Evolutionary conservation across 2,113 vertebrate genomes (phyloP).

Genomic region (Scortum barcoo): DNA sequence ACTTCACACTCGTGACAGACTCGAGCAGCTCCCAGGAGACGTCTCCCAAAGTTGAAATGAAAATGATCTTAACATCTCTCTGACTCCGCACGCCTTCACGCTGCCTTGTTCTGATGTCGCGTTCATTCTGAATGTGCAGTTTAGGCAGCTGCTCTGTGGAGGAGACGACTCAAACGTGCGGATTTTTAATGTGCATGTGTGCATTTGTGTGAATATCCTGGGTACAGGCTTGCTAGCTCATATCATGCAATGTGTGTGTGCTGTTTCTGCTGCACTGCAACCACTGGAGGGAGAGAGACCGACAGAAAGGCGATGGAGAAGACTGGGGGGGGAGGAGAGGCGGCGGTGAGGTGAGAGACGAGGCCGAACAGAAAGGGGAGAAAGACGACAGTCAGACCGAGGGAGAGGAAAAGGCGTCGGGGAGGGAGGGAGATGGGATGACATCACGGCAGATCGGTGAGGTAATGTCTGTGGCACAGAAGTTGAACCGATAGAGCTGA

Average conservation of each 20-base stretch:
- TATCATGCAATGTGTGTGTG: not conserved
- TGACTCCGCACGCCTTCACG: not conserved
- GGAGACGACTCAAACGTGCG: not conserved
- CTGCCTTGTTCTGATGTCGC: not conserved
- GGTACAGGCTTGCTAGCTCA: not conserved
- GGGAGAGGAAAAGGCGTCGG: not conserved
- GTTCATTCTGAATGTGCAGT: not conserved
- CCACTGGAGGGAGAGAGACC: rapidly evolving
- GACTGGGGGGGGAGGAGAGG: not conserved
- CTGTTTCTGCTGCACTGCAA: not conserved
- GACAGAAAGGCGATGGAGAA: not conserved
- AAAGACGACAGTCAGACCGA: not conserved
- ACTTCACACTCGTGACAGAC: not conserved
- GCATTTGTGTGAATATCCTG: not conserved
- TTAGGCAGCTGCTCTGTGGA: not conserved
- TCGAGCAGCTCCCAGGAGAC: not conserved
- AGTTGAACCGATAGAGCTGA: constrained; percentile 29
- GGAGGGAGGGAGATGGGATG: constrained; percentile 25
- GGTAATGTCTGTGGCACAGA: constrained; percentile 67
- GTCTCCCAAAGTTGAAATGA: not conserved
- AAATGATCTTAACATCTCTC: not conserved
- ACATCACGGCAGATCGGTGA: constrained; percentile 57
- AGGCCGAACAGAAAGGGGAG: not conserved
- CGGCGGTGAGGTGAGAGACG: constrained; percentile 13
- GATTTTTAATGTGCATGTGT: not conserved